phyloP scores from a whole-genome alignment of 2,888 invertebrate genomes.

The Sesamia inferens region DNA sequence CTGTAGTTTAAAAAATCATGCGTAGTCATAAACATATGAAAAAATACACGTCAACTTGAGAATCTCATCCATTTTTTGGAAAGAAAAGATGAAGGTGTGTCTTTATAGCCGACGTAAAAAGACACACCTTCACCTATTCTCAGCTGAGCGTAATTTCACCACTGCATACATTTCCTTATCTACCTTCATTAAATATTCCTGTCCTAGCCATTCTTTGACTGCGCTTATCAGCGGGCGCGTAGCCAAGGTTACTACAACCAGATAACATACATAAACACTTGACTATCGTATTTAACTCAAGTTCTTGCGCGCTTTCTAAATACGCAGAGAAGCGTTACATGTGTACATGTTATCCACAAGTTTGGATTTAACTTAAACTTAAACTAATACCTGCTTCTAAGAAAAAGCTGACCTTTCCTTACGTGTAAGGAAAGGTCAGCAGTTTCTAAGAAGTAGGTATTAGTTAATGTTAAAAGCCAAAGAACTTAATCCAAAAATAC shows the following conservation, averaged over 20 bases:
- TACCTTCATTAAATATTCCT: constrained; percentile 37
- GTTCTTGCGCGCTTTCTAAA: constrained; percentile 25
- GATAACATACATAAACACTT: constrained; percentile 40
- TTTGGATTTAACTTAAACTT: no score
- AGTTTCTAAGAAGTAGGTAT: background rate
- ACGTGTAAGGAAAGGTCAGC: background rate
- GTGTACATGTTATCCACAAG: background rate
- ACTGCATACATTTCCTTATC: constrained; percentile 38
- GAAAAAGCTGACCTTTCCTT: no score
- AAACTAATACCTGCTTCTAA: no score
- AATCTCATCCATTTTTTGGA: no score
- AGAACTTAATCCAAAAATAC: no score
- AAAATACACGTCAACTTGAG: no score
- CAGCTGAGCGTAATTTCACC: background rate
- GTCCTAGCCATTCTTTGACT: constrained; percentile 42
- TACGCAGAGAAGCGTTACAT: constrained; percentile 10
- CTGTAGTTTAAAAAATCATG: background rate
- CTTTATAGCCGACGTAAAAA: no score
- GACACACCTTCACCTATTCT: background rate
- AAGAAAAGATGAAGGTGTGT: no score
- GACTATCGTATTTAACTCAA: constrained; percentile 24
- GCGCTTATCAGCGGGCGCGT: constrained; percentile 39
- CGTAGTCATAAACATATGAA: no score
- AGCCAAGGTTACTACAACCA: constrained; percentile 54
- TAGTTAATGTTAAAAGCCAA: background rate